Base-by-base conservation (phyloP, 2,797 vertebrate species). In the Sorex maritimensis region DNA sequence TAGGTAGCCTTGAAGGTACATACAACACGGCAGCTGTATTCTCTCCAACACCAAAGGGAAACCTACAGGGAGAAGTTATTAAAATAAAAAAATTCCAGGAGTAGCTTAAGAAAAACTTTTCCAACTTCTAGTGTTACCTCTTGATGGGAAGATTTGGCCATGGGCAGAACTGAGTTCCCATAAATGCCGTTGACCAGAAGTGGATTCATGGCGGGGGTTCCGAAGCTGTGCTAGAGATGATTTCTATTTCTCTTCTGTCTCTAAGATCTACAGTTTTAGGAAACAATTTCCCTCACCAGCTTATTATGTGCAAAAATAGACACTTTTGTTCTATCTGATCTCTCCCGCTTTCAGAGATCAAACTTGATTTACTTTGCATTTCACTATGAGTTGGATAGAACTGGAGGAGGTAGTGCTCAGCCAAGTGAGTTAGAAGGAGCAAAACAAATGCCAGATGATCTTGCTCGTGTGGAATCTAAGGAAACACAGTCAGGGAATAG, bases 81-180 rank as follows among this genome's bases (percentile, higher is more conserved):
- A 55, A 78, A 87, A 19, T 34, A 28, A 49, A 73, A 80, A 91
- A 88, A 14, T n/a, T n/a, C 73, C 6, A 23, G 14, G 26, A 61
- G 65, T 80, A 65, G 24, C 46, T 84, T 63, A 78, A 80, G 34
- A 58, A 93, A 72, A 79, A 90, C 11, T 2, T 41, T 88, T 81
- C 58, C 41, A 83, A 78, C 30, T 65, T 28, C 63, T 12, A 21
- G 49, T 87, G 34, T 34, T 12, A 58, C 38, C 15, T 28, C 46
- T 13, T 28, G 24, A 8, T 44, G 41, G 24, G 38, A 69, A 91
- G 28, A 3, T 61, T 61, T 61, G 58, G 14, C 73, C 71, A 72
- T 69, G 72, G 82, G 49, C 30, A 74, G 81, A 73, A 41, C 2
- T 23, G 23, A 44, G 19, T 19, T 17, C 67, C 44, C 13, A 2